Base-by-base conservation (phyloP, 2,113 vertebrate species). In the Corythaeola cristata region DNA sequence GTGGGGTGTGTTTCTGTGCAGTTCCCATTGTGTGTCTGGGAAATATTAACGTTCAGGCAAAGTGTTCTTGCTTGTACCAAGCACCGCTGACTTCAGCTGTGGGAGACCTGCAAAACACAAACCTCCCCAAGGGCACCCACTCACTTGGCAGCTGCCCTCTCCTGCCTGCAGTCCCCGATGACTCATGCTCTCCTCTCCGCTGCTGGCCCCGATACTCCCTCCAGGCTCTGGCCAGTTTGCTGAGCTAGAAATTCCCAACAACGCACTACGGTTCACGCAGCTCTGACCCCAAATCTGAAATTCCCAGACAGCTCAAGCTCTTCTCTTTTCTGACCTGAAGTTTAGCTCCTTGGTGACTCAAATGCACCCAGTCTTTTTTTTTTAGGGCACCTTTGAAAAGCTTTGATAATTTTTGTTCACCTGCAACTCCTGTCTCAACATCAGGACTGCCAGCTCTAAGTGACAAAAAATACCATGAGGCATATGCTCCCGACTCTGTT, bases 171-270 rank as follows among this genome's bases (percentile, higher is more conserved):
- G 67, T 82, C 92, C 91, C 96, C 74, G 62, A 94, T 96, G 96
- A 97, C 89, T 97, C 96, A 96, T 0, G 5, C 15, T 82, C 86
- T 87, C 92, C 94, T 80, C 85, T 88, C 78, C 52, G 72, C 79
- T 88, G 82, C 89, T 80, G 77, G 90, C 62, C 84, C 55, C 0
- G 1, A 49, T 60, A 72, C 87, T 94, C 88, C 69, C 90, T 53
- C 58, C 83, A 89, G 62, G 49, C 64, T 88, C 76, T 86, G 82
- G 76, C 39, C 81, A 64, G 68, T 95, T 85, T 95, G 97, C 94
- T 95, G 90, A 95, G 80, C 62, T 97, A 95, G 94, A 96, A 97
- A 82, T 92, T 85, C 76, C 77, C 95, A 95, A 89, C 74, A 95
- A 27, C 80, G 44, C 74, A 55, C 66, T 9, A 63, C 0, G 1